Conservation (phyloP, 2,888 invertebrate genomes). For the Sarcophaga variegata region DNA sequence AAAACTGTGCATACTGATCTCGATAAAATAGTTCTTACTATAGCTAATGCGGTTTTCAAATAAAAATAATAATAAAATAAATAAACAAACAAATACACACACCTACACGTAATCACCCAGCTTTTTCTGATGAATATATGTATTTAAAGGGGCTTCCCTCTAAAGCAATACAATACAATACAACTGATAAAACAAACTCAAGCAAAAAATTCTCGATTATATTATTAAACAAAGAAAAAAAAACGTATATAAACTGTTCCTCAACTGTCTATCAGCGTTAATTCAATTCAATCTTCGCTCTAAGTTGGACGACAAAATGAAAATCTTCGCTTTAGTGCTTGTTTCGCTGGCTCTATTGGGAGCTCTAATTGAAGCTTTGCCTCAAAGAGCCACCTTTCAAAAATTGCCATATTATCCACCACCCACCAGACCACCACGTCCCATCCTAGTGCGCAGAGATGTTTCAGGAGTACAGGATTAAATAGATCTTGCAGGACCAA, state of each 20-base stretch:
- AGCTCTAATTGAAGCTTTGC: slow-evolving; percentile 50
- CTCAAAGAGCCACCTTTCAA: slow-evolving; percentile 42
- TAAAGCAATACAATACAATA: background rate
- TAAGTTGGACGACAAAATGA: slow-evolving; percentile 49
- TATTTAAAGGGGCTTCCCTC: background rate
- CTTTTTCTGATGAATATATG: background rate
- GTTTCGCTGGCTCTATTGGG: slow-evolving; percentile 35
- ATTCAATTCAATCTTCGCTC: no score
- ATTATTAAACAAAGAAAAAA: no score
- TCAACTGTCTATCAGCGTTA: no score
- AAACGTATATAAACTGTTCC: no score
- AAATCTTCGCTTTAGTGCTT: slow-evolving; percentile 38
- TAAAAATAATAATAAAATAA: no score
- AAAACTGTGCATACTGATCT: no score
- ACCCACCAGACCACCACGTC: slow-evolving; percentile 52
- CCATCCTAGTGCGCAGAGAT: slow-evolving; percentile 73
- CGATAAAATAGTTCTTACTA: no score
- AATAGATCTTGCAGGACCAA: slow-evolving; percentile 74
- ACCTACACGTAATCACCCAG: no score
- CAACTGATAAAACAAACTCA: no score
- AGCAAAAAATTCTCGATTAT: no score
- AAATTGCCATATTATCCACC: slow-evolving; percentile 70
- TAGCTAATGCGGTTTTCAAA: no score
- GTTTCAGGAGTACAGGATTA: slow-evolving; percentile 73
- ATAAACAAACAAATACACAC: no score